Evolutionary conservation across 2,113 vertebrate genomes (phyloP).

Genomic region (Phylloscopus trochilus): DNA sequence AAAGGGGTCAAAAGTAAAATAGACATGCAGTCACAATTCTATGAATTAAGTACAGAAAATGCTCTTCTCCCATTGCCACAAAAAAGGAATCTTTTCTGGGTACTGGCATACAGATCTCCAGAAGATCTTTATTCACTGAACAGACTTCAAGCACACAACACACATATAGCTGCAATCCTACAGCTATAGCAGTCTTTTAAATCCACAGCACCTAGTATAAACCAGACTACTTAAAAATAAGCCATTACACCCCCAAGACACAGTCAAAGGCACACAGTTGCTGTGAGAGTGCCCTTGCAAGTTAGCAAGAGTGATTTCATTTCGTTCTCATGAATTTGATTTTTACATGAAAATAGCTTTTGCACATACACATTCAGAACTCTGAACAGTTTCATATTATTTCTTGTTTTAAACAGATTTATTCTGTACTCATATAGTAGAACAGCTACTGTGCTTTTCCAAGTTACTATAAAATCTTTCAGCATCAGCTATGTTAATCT

Average conservation of each 20-base stretch:
- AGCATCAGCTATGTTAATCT: neutral
- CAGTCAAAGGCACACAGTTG: neutral
- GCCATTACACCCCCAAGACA: neutral
- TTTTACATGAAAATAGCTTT: neutral
- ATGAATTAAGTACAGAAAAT: neutral
- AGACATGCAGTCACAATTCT: neutral
- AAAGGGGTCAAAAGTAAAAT: neutral
- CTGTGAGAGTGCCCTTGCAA: neutral
- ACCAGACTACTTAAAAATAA: neutral
- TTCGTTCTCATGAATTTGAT: neutral
- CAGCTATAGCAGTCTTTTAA: neutral
- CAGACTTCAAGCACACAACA: neutral
- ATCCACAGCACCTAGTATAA: neutral
- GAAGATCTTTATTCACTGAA: neutral
- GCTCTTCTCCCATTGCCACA: accelerated
- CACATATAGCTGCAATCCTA: neutral
- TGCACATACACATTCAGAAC: neutral
- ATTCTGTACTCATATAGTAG: neutral
- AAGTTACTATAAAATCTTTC: neutral
- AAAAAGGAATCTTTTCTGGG: neutral
- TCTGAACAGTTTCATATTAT: neutral
- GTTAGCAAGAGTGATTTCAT: neutral
- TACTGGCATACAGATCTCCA: neutral
- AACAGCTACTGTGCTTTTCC: neutral
- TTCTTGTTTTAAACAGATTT: neutral